Evolutionary conservation across 2,797 vertebrate genomes (phyloP), one percentile per base, ranked within the genome.

Genomic region (Notolabrus celidotus): DNA sequence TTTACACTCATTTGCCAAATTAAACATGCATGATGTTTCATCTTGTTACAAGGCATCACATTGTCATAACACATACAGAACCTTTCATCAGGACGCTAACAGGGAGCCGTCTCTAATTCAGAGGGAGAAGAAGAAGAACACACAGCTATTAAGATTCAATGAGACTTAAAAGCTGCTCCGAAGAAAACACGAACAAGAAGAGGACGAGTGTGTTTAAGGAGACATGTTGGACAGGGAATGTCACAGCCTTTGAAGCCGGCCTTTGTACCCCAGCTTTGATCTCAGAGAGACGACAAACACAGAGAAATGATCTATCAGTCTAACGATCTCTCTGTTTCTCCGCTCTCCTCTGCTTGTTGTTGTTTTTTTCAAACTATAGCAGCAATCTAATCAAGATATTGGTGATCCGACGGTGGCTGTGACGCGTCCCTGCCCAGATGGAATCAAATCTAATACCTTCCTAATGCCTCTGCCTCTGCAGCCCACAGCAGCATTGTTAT

Each of bases 361-460:
- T 64, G 31, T 47, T 52, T 56, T 74, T 54, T 68, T 57, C 4
- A 63, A 75, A 77, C 60, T 25, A n/a, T n/a, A 73, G 47, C 45
- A 67, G 64, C 62, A 75, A 79, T 85, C 72, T 53, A 86, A 85
- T 89, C 77, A 77, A 64, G 79, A 73, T 72, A 83, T 63, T 65
- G 80, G 76, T 64, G 71, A 71, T 34, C 68, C 63, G 47, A 67
- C 14, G 7, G 66, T 61, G 67, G 46, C 59, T 39, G 57, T 59
- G 57, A 64, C 0, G 43, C 31, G 5, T 68, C 70, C 27, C 56
- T 47, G 74, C 71, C 65, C 73, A 74, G 85, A 88, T 82, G 67
- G 77, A 88, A 78, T 85, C 81, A 83, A 64, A 80, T 79, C 70
- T 70, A 89, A 89, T 83, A 51, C 80, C 75, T 55, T 56, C 69